phyloP scores from a whole-genome alignment of 2,113 vertebrate genomes.

The Urocolius indicus region DNA sequence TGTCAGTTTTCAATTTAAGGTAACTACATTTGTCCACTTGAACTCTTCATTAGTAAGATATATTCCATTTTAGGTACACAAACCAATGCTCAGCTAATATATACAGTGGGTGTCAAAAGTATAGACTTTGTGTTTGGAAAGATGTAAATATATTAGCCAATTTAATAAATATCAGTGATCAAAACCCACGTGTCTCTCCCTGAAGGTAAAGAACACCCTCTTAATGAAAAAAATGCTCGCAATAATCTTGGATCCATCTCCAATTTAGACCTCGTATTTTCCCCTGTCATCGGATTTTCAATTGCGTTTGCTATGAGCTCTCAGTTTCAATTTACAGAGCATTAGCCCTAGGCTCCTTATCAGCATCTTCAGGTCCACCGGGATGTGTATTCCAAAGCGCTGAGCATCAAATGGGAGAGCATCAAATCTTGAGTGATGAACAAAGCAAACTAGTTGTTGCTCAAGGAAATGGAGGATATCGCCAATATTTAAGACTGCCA shows the following conservation, averaged over 20 bases:
- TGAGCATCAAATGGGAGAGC: neutral
- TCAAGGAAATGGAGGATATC: neutral
- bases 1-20: neutral
- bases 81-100: neutral
- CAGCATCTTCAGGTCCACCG: constrained; percentile 20
- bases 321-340: constrained; percentile 17
- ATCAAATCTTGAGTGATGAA: neutral
- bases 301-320: constrained; percentile 34
- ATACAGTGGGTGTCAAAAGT: neutral
- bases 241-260: constrained; percentile 52
- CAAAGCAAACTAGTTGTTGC: neutral
- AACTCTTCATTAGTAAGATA: neutral
- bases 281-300: constrained; percentile 13
- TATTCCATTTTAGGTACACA: neutral
- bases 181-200: constrained; percentile 1
- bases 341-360: constrained; percentile 40
- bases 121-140: neutral
- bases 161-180: neutral
- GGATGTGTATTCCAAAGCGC: neutral
- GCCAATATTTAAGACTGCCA: neutral
- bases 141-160: constrained; percentile 14
- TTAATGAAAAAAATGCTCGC: constrained; percentile 45
- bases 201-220: constrained; percentile 31
- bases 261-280: constrained; percentile 42
- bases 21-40: neutral